Conservation (phyloP, 1,140 invertebrate species). For the Copidosoma floridanum region DNA sequence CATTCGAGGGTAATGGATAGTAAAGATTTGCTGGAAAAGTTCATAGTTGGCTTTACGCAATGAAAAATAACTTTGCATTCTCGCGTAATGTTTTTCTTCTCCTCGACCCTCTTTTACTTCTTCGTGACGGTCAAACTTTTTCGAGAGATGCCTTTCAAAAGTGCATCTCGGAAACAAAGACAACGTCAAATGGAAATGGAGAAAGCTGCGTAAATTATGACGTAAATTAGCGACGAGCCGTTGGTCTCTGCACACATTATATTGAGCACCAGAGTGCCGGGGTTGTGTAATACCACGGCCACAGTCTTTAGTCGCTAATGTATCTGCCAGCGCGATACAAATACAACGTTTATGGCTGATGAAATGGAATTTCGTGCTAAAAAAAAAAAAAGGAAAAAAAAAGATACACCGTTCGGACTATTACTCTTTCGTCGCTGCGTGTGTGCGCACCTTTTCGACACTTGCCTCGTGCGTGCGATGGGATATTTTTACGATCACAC, state of each 20-base stretch:
- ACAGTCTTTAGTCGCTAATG: too few species aligned
- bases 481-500: too few species aligned
- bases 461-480: too few species aligned
- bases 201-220: constrained; percentile 8
- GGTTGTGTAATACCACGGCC: neutral
- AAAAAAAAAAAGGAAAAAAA: neutral
- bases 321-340: neutral
- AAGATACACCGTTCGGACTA: too few species aligned
- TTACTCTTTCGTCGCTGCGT: too few species aligned
- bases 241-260: neutral
- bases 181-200: neutral
- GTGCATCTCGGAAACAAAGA: neutral
- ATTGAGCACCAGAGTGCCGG: neutral
- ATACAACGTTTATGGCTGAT: neutral
- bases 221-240: neutral
- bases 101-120: too few species aligned
- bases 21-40: too few species aligned
- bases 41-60: too few species aligned
- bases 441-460: too few species aligned
- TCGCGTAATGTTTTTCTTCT: too few species aligned
- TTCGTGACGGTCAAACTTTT: neutral
- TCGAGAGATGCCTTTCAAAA: neutral
- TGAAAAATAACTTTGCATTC: too few species aligned
- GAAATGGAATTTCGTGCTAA: neutral
- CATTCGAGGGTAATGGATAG: too few species aligned